Base-by-base conservation (phyloP, 1,140 invertebrate species). In the Magallana gigas region DNA sequence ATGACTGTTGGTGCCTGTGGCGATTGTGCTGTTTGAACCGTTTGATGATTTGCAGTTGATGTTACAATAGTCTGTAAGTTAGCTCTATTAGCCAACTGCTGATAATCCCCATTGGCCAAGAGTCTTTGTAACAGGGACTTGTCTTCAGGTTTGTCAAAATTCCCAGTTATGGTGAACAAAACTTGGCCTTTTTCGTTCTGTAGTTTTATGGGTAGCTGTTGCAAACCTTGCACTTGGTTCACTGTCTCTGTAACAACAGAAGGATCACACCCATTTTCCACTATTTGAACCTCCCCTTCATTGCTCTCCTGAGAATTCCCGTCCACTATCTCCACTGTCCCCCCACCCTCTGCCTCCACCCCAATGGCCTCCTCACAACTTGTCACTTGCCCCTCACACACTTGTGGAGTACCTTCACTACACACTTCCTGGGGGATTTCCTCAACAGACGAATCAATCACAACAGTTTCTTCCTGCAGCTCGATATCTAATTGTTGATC, bases 261-360 rank as follows among this genome's bases (percentile, higher is more conserved):
- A 12, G 68, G 8, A 8, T 76, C 68, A 76, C 68, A 12, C 6
- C 68, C 68, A 76, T 76, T 76, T 36, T 76, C 68, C 68, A 76
- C 29, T 11, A 76, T 76, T 12, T 36, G 68, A 2, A 76, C 8
- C 68, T 76, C 68, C 23, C 68, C 29, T 36, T 76, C 68, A 8
- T 76, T 29, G n/a, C 8, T 62, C 68, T 48, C 36, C 36, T 36
- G 68, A 1, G 7, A 5, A 1, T 76, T 1, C 12, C 9, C 23
- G 23, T 76, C 23, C 68, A 48, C 36, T 48, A 48, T 29, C 6
- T 29, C 36, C 23, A 76, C 18, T 7, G 5, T 23, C 29, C 1
- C 9, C 81, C 81, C 56, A 16, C n/a, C 8, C 36, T 8, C 16
- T 36, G n/a, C n/a, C n/a, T n/a, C 36, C 80, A 57, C 56, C n/a